Evolutionary conservation across 2,797 vertebrate genomes (phyloP).

Genomic region (Apogon talboti): DNA sequence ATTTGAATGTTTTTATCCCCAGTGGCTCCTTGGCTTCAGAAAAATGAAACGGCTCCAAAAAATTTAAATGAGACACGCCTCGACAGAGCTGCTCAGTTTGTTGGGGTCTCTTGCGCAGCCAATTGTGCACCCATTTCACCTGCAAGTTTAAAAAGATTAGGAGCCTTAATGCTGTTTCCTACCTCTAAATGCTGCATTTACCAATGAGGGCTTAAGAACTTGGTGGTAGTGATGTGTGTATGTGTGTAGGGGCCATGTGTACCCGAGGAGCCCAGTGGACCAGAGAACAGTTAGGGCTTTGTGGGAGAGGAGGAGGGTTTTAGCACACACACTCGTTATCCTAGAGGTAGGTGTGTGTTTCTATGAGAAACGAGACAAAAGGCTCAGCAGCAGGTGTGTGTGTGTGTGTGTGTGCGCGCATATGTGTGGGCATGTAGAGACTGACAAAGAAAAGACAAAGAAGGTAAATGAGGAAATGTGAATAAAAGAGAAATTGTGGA

Average conservation of each 20-base stretch:
- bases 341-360: slow-evolving; percentile 42
- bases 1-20: slow-evolving; percentile 64
- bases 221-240: slow-evolving; percentile 24
- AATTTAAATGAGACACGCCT: slow-evolving; percentile 59
- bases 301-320: slow-evolving; percentile 65
- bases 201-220: slow-evolving; percentile 27
- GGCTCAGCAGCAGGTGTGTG: slow-evolving; percentile 14
- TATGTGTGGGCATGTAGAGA: slow-evolving; percentile 19
- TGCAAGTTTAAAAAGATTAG: slow-evolving; percentile 31
- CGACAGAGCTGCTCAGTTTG: slow-evolving; percentile 32
- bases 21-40: slow-evolving; percentile 61
- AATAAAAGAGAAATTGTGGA: slow-evolving; percentile 15
- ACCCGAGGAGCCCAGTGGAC: slow-evolving; percentile 75
- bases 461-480: slow-evolving; percentile 32
- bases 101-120: slow-evolving; percentile 13
- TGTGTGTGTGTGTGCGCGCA: slow-evolving; percentile 25
- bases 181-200: slow-evolving; percentile 22
- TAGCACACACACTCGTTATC: slow-evolving; percentile 49
- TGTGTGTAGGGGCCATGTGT: slow-evolving; percentile 46
- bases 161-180: slow-evolving; percentile 13
- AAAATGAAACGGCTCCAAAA: slow-evolving; percentile 57
- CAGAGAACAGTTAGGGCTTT: slow-evolving; percentile 74
- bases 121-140: slow-evolving; percentile 34
- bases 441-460: slow-evolving; percentile 43
- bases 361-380: slow-evolving; percentile 12